Evolutionary conservation across 2,797 vertebrate genomes (phyloP).

Genomic region (Paramormyrops hopkinsi): DNA sequence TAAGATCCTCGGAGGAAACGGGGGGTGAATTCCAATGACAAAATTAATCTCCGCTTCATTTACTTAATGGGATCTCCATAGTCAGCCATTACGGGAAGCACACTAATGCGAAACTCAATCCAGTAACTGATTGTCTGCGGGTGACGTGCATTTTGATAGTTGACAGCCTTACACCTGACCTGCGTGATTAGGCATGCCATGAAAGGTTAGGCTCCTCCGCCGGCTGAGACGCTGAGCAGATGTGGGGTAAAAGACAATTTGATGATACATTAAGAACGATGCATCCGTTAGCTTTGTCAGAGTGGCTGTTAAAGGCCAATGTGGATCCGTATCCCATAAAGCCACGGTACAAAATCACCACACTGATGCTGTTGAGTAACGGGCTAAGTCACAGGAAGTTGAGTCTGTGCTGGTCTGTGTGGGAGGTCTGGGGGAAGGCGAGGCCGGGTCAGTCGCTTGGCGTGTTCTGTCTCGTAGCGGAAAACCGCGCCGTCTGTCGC

Average conservation of each 20-base stretch:
- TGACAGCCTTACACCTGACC: not conserved
- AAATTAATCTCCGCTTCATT: constrained; percentile 4
- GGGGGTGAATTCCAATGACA: not conserved
- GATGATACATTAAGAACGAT: not conserved
- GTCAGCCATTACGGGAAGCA: not conserved
- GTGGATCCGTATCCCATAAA: not conserved
- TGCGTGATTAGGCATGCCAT: not conserved
- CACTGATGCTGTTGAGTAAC: not conserved
- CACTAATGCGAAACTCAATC: not conserved
- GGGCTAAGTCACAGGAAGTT: not conserved
- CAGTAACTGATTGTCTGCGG: not conserved
- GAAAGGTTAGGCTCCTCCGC: not conserved
- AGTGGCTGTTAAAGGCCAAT: not conserved
- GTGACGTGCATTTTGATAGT: not conserved
- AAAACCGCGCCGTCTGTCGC: not conserved
- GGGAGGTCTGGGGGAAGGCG: not conserved
- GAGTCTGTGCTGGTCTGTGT: not conserved
- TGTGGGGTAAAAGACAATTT: not conserved
- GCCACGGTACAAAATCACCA: not conserved
- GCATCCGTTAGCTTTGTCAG: not conserved
- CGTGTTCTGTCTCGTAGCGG: not conserved
- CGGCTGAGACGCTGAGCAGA: not conserved
- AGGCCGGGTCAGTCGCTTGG: not conserved
- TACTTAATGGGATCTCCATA: not conserved
- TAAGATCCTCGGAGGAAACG: not conserved